Evolutionary conservation across 2,113 vertebrate species (phyloP), one percentile per base, ranked within the genome.

Genomic region (Neodontobutis hainanensis): DNA sequence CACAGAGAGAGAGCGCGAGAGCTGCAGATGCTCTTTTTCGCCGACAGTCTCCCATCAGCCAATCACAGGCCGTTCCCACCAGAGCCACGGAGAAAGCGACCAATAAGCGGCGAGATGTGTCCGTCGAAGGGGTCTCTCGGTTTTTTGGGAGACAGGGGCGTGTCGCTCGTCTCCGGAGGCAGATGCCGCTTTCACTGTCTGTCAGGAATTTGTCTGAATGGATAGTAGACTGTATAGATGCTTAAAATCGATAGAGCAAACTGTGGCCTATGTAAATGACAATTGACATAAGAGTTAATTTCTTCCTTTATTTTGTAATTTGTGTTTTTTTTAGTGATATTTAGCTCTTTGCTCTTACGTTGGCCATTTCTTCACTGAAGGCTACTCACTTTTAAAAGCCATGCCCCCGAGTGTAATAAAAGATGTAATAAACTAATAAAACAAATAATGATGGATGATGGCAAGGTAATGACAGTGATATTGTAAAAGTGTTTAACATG

Each of bases 11-110:
- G 38, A 40, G 38, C 38, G 75, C 58, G 16, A 72, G 27, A 87
- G 76, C 72, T 80, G 57, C 85, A 85, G 85, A 90, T 16, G 87
- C 86, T 81, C 36, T 38, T 59, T 57, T 15, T 8, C 8, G 19
- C 43, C 42, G 14, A 35, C 38, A 6, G 70, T 40, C 51, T 19
- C 6, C 14, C 36, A 6, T 15, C 65, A 70, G 56, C 87, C 83
- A 88, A 88, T 88, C 69, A 71, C 49, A 10, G n/a, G n/a, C 50
- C 50, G 51, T 0, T 19, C 0, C 0, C 11, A 11, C 6, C 10
- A 6, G 62, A 32, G n/a, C 62, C 32, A 72, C 6, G n/a, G 62
- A 2, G 14, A 40, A n/a, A 12, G 6, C 0, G 58, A 51, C 89
- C 87, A 89, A 90, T 89, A 2, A 63, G 27, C 74, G 61, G 8